Percentiles rank a stretch among this genome's conserved stretches.
Conservation (phyloP, 1,140 invertebrate genomes). For the Cepaea nemoralis region DNA sequence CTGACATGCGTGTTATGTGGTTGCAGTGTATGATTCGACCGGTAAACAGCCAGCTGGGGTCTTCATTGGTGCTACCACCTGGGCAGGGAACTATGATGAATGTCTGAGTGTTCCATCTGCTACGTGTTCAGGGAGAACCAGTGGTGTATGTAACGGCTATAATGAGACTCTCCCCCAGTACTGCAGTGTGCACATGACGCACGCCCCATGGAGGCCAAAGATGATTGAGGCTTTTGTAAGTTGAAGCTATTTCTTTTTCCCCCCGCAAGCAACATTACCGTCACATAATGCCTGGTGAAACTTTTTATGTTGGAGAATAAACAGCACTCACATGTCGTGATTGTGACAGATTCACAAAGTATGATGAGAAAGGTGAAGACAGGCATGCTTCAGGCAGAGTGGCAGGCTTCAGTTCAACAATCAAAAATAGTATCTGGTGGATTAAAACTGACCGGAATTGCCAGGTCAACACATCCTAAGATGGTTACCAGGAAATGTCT, state of each 20-base stretch:
- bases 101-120: conserved; percentile 9
- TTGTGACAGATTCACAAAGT: too few relatives aligned
- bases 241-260: neutral
- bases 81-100: conserved; percentile 42
- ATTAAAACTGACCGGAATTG: neutral
- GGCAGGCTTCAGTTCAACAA: too few relatives aligned
- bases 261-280: too few relatives aligned
- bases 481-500: too few relatives aligned
- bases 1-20: too few relatives aligned
- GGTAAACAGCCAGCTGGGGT: conserved; percentile 42
- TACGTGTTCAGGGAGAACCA: neutral
- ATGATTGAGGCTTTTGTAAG: conserved; percentile 18
- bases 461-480: too few relatives aligned
- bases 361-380: too few relatives aligned
- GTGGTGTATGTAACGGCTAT: neutral
- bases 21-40: conserved; percentile 43
- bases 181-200: conserved; percentile 32
- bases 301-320: neutral
- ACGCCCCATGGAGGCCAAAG: conserved; percentile 26
- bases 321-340: too few relatives aligned
- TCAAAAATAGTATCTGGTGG: neutral
- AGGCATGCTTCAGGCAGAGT: too few relatives aligned
- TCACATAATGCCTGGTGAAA: neutral
- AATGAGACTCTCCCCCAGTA: conserved; percentile 1
- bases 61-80: conserved; percentile 32